These are phyloP conservation scores for Pitta sordida DNA, from an alignment of 2,113 vertebrate species.

Conservation along the genomic window DNA sequence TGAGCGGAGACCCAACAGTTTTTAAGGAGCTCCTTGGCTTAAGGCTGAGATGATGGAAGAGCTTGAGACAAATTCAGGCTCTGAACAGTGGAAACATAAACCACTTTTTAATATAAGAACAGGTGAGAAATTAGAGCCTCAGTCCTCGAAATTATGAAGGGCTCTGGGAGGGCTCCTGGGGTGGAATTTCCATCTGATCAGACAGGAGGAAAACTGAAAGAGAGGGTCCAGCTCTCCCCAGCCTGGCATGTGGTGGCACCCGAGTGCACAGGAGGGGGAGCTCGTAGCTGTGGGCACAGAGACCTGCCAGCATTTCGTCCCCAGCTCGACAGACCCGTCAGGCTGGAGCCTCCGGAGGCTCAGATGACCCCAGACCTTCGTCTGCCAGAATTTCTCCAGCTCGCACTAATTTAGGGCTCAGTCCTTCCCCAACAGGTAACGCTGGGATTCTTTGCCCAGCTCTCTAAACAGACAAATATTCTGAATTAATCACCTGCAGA, in stretches of 20 bases:
- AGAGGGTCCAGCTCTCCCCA: neutral
- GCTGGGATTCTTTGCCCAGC: neutral
- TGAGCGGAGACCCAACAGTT: neutral
- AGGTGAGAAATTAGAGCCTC: neutral
- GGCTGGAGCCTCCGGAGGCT: neutral
- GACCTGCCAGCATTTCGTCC: neutral
- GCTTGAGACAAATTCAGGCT: neutral
- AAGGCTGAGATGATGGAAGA: neutral
- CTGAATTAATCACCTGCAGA: fast-evolving
- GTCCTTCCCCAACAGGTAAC: neutral
- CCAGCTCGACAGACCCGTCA: fast-evolving
- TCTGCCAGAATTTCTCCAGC: neutral
- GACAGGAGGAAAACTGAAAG: neutral
- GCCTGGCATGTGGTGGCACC: neutral
- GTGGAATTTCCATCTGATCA: neutral
- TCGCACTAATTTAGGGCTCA: neutral
- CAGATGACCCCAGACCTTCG: neutral
- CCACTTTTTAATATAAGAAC: neutral
- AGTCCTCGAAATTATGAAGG: neutral
- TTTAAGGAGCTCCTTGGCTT: neutral
- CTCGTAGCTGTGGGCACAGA: neutral
- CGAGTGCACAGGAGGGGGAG: neutral
- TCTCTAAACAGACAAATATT: neutral
- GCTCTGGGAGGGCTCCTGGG: neutral
- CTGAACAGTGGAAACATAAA: fast-evolving